Base-by-base conservation (phyloP, 2,113 vertebrate genomes). In the Xiphophorus couchianus region DNA sequence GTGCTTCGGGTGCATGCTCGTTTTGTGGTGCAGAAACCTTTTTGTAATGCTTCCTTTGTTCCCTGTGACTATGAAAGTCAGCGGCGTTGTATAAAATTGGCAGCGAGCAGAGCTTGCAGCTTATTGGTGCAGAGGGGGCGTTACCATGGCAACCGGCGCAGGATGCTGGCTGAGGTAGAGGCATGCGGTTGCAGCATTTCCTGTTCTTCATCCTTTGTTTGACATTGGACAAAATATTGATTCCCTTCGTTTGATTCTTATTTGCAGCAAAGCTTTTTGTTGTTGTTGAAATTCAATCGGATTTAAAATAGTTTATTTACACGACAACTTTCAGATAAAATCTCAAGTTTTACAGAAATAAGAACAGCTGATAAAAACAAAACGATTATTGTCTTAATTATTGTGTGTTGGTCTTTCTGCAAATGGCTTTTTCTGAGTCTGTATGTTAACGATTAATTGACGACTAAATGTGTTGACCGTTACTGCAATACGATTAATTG, bases 151-250 rank as follows among this genome's bases (percentile, higher is more conserved):
- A 88, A 90, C 89, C 8, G 2, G 39, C 54, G 82, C 90, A 89
- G 88, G 83, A 76, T 85, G 86, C 84, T 80, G 60, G 33, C 64
- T 66, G 69, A 83, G 77, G 76, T 79, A 62, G 81, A 91, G 81
- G 68, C 76, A 80, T 94, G 94, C 91, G 94, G 94, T 94, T 83
- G 79, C 25, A 70, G 66, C 48, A 61, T 82, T 94, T 95, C 94
- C 94, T 95, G 92, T 90, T 78, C 68, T 71, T 72, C 64, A 37
- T 14, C 7, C 12, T 62, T 15, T 28, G 35, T 70, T 58, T 69
- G 71, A 29, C 37, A 73, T 65, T 71, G n/a, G 62, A 65, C 60
- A 27, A 27, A 15, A 51, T 28, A 25, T 13, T 5, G 39, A 33
- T 51, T 11, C 35, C 15, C 9, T 28, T 54, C 3, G 28, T 65